Base-by-base conservation (phyloP, 2,797 vertebrate species). In the Onychomys arenicola region DNA sequence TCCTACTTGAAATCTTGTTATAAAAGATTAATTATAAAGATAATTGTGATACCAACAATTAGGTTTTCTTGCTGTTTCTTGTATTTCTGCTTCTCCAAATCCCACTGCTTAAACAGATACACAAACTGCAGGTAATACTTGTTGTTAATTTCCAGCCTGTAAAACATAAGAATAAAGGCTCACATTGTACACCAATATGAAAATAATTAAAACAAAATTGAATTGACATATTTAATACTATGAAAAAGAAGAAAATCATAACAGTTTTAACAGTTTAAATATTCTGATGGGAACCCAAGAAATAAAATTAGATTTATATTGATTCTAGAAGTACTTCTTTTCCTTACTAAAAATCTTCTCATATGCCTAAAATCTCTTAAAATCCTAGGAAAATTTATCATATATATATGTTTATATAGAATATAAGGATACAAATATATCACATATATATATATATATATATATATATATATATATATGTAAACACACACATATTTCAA, bases 21-120 rank as follows among this genome's bases (percentile, higher is more conserved):
- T 52, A 92, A 89, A 1, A 89, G 34, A 91, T 92, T 89, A 71
- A 65, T 59, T 65, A 83, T 80, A 91, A 91, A 93, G 37, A 10
- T 80, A 95, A 90, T 5, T 21, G 14, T 87, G 90, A 97, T 97
- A 99, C 99, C 85, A 96, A 99, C 99, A 46, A 97, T 98, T 90
- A 99, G 94, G 93, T 99, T 99, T 98, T 99, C 99, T 98, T 99
- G 99, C 97, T 99, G 99, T 97, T 99, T 99, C 52, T 99, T 98
- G 23, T 98, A 94, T 97, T 99, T 99, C 94, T 99, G 99, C 46
- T 99, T 96, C 96, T 99, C 99, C 9, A 92, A 88, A 96, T 99
- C 99, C 99, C 99, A 99, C 89, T 99, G 99, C 97, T 99, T 99
- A 98, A 99, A 99, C 57, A 99, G 98, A 46, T 98, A 97, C 57